A percentile compares a stretch with the other conserved stretches of the same genome.
Conservation (phyloP, 2,888 invertebrate species). For the Eristalis tenax region DNA sequence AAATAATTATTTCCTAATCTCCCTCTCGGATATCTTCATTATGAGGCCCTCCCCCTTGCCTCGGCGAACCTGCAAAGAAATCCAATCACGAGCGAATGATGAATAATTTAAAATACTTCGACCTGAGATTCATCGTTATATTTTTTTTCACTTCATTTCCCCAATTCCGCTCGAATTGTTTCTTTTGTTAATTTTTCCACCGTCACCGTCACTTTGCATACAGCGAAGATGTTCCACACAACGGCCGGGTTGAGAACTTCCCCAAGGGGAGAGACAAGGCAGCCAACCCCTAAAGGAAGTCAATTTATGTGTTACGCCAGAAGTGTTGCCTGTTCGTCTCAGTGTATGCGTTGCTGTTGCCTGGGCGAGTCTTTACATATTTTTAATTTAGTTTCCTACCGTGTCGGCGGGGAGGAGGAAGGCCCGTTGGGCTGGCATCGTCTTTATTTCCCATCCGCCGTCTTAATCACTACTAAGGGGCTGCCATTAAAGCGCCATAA, state of each 20-base stretch:
- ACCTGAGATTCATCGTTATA: constrained; percentile 10
- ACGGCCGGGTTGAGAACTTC: not conserved
- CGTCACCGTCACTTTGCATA: constrained; percentile 15
- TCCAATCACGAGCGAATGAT: constrained; percentile 16
- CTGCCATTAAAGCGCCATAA: constrained; percentile 47
- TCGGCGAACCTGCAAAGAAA: not conserved
- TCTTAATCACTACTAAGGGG: constrained; percentile 52
- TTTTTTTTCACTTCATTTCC: constrained; percentile 9
- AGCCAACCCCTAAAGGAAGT: constrained; percentile 17
- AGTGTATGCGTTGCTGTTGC: not conserved
- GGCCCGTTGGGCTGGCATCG: not conserved
- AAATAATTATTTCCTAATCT: constrained; percentile 21
- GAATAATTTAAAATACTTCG: constrained; percentile 32
- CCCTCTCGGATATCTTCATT: not conserved
- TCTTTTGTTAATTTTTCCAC: constrained; percentile 41
- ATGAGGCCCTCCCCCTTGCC: not conserved
- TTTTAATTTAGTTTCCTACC: constrained; percentile 42
- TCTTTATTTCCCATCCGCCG: not conserved
- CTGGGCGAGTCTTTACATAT: constrained; percentile 39
- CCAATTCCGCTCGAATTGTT: constrained; percentile 22
- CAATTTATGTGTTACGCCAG: constrained; percentile 18
- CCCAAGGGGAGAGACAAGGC: not conserved
- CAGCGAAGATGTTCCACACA: constrained; percentile 18
- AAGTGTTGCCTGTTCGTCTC: not conserved
- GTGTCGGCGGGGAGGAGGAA: not conserved